Conservation (phyloP, 1,140 invertebrate species). For the Manduca sexta region DNA sequence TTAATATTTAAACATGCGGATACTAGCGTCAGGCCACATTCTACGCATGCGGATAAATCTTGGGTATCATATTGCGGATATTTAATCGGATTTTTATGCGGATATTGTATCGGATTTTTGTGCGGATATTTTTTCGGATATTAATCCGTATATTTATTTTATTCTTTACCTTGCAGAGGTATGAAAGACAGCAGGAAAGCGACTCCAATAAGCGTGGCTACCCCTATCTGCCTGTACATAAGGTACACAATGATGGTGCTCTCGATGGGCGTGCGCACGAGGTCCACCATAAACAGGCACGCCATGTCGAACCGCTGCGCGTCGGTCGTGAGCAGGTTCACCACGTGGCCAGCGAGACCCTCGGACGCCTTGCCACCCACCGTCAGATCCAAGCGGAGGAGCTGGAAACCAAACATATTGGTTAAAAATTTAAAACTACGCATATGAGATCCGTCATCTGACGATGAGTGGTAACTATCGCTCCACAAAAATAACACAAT, state of each 20-base stretch:
- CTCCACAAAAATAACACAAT: too few species aligned
- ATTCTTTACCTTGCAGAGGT: conserved; percentile 81
- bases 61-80: too few species aligned
- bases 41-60: too few species aligned
- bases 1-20: too few species aligned
- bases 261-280: conserved; percentile 85
- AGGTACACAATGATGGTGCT: conserved; percentile 82
- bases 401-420: conserved; percentile 31
- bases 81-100: too few species aligned
- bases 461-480: too few species aligned
- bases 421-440: neutral
- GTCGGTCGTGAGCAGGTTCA: conserved; percentile 92
- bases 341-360: conserved; percentile 87
- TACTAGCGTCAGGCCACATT: too few species aligned
- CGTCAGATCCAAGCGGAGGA: conserved; percentile 52
- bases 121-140: neutral
- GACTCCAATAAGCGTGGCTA: conserved; percentile 84
- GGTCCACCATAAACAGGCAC: conserved; percentile 78
- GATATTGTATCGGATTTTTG: too few species aligned
- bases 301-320: conserved; percentile 81
- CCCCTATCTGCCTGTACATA: conserved; percentile 82
- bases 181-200: conserved; percentile 86
- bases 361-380: conserved; percentile 78
- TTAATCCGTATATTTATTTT: neutral
- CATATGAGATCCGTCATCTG: too few species aligned